Base-by-base conservation (phyloP, 1,140 invertebrate species). In the Drosophila subobscura region DNA sequence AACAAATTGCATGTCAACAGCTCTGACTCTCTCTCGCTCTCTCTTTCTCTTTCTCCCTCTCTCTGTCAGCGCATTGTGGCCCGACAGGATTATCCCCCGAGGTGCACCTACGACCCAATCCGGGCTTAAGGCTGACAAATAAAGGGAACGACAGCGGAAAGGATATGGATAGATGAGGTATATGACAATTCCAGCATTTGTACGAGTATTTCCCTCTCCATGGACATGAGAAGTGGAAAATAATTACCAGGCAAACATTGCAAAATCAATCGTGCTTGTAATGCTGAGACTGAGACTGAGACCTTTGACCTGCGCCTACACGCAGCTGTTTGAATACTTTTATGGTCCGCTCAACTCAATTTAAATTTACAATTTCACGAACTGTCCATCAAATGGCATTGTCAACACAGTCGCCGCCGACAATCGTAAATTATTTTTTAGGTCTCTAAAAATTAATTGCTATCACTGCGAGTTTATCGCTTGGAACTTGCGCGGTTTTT, bases 1-100 rank as follows among this genome's bases (percentile, higher is more conserved):
- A 79, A 75, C 81, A 88, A 86, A 86, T 86, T 86, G 81, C 81
- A 86, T 88, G 81, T 86, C 81, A 86, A 86, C 83, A 86, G 78
- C 83, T 85, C 59, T 55, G 6, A 0, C 0, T 29, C 27, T 1
- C 27, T 29, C 27, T 47, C 16, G 0, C 16, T 20, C 16, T 20
- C 16, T 20, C 16, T 20, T 1, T 20, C 16, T 20, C 16, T 20
- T 20, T 20, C 16, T 55, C 27, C 6, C 0, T 29, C 6, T 1
- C 27, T 29, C 27, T 47, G 72, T 75, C 72, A 68, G 61, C 52
- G 72, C 60, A 73, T 74, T 73, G 72, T 49, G 66, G 58, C 51
- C 71, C 72, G 72, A 56, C 72, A 60, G 73, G 63, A 81, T 86
- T 81, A 81, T 77, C 65, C 74, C 52, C 66, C 49, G 33, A 37